Evolutionary conservation across 2,113 vertebrate genomes (phyloP).

Genomic region (Lota lota): DNA sequence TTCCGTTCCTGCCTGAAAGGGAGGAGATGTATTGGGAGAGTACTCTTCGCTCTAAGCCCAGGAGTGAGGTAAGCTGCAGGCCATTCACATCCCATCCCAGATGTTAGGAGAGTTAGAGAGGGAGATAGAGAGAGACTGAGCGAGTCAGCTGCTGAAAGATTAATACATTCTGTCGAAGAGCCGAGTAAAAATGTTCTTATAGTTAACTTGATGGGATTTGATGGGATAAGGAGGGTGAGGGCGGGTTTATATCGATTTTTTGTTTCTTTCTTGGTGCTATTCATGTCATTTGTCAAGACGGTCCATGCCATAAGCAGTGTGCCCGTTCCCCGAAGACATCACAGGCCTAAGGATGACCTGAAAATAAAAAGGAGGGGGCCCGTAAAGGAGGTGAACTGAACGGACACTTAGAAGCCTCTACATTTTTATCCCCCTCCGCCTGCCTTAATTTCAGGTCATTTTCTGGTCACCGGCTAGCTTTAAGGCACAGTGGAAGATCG

Average conservation of each 20-base stretch:
- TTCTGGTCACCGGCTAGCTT: conserved; percentile 22
- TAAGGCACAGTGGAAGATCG: conserved; percentile 31
- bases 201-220: conserved; percentile 14
- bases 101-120: conserved; percentile 46
- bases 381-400: conserved; percentile 20
- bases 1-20: too few relatives aligned
- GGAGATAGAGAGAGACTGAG: conserved; percentile 35
- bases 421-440: neutral
- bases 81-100: conserved; percentile 47
- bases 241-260: conserved; percentile 56
- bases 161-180: conserved; percentile 54
- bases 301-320: conserved; percentile 29
- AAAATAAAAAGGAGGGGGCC: conserved; percentile 24
- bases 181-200: conserved; percentile 55
- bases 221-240: conserved; percentile 22
- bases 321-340: conserved; percentile 18
- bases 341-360: conserved; percentile 42
- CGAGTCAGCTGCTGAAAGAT: conserved; percentile 60
- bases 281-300: conserved; percentile 37
- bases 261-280: conserved; percentile 57
- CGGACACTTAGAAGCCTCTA: conserved; percentile 35
- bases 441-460: conserved; percentile 27
- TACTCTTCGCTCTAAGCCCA: too few relatives aligned
- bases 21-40: too few relatives aligned
- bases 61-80: too few relatives aligned